Evolutionary conservation across 2,888 invertebrate species (phyloP).

Genomic region (Ochropacha duplaris): DNA sequence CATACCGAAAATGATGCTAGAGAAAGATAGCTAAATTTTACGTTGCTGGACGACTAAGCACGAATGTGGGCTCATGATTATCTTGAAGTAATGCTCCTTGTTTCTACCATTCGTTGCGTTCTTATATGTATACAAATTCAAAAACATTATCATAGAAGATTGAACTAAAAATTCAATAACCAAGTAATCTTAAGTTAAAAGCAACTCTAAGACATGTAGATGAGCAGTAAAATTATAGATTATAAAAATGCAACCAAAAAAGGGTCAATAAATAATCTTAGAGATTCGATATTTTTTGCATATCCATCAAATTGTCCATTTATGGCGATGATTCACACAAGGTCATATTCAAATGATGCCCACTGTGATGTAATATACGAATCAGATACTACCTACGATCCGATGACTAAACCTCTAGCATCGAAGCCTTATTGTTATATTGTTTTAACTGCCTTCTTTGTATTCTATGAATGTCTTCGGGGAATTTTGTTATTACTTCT

Average conservation of each 20-base stretch:
- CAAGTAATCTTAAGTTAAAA: no score
- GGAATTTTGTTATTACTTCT: neutral
- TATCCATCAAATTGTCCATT: neutral
- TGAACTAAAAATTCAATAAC: no score
- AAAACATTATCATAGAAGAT: no score
- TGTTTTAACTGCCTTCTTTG: neutral
- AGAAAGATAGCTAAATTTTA: no score
- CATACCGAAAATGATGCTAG: neutral
- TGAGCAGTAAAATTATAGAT: neutral
- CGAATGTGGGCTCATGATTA: no score
- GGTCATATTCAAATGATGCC: slow-evolving; percentile 35
- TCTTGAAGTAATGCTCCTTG: no score
- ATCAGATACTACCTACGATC: slow-evolving; percentile 13
- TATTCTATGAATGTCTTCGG: neutral
- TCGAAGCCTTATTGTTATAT: slow-evolving; percentile 1
- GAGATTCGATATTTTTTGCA: neutral
- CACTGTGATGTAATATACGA: slow-evolving; percentile 43
- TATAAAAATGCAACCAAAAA: neutral
- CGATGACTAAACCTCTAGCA: slow-evolving; percentile 21
- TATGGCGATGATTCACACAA: slow-evolving; percentile 41
- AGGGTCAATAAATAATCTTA: neutral
- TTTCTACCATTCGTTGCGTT: no score
- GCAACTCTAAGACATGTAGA: no score
- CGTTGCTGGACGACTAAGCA: no score
- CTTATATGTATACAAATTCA: no score